phyloP scores from a whole-genome alignment of 1,140 invertebrate genomes.

The Pectinophora gossypiella region DNA sequence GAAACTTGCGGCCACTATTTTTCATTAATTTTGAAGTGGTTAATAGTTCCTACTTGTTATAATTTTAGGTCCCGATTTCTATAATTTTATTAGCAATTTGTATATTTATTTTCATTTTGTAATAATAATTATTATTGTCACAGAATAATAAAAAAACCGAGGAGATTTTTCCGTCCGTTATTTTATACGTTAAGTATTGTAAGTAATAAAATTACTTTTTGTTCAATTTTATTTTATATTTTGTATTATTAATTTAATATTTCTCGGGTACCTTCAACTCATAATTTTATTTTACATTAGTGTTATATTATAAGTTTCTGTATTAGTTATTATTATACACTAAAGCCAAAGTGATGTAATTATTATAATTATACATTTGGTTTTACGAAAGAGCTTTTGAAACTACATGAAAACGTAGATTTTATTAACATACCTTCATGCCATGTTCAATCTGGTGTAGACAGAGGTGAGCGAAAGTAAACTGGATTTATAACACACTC shows the following conservation, averaged over 20 bases:
- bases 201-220: slow-evolving; percentile 9
- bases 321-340: background rate
- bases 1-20: slow-evolving; percentile 41
- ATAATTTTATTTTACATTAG: background rate
- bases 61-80: slow-evolving; percentile 10
- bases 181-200: too few relatives aligned
- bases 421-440: too few relatives aligned
- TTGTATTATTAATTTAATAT: background rate
- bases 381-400: background rate
- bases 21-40: slow-evolving; percentile 42
- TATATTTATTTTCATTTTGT: slow-evolving; percentile 9
- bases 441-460: too few relatives aligned
- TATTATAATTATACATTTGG: background rate
- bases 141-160: background rate
- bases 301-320: background rate
- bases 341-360: background rate
- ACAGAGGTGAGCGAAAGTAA: too few relatives aligned
- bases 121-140: slow-evolving; percentile 10
- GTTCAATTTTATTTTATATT: background rate
- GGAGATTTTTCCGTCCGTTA: slow-evolving; percentile 26
- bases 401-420: too few relatives aligned
- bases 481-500: too few relatives aligned
- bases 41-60: slow-evolving; percentile 46
- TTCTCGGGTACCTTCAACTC: too few relatives aligned
- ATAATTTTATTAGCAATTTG: background rate